A percentile compares a stretch with the other conserved stretches of the same genome.
Conservation (phyloP, 2,113 vertebrate species). For the Grammomys dolichurus region DNA sequence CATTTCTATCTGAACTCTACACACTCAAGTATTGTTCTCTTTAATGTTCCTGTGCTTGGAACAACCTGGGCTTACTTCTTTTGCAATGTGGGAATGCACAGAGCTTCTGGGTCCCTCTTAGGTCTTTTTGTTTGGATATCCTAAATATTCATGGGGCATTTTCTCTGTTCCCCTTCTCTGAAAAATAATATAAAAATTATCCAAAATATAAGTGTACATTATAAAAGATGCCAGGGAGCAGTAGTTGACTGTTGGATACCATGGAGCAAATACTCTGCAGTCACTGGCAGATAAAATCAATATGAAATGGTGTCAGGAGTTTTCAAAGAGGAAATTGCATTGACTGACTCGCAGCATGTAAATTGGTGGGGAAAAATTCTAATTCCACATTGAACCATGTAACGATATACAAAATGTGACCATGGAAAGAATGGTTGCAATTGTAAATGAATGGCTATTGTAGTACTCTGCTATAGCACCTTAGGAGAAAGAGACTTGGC, state of each 20-base stretch:
- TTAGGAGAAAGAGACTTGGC: constrained; percentile 1
- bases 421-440: background rate
- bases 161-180: background rate
- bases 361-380: constrained; percentile 15
- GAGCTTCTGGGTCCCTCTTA: background rate
- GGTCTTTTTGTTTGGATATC: background rate
- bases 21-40: background rate
- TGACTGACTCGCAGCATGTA: constrained; percentile 3
- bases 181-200: constrained; percentile 26
- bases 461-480: background rate
- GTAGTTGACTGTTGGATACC: constrained; percentile 10
- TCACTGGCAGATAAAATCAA: constrained; percentile 12
- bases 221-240: background rate
- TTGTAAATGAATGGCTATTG: background rate
- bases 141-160: background rate
- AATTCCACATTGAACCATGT: constrained; percentile 25
- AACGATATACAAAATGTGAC: background rate
- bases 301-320: background rate
- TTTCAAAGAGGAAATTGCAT: constrained; percentile 37
- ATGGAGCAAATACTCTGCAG: background rate
- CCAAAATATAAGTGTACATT: constrained; percentile 39
- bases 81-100: background rate
- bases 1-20: background rate
- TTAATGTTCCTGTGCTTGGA: background rate
- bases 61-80: background rate